phyloP scores from a whole-genome alignment of 2,113 vertebrate species.

The Xiphorhynchus elegans region DNA sequence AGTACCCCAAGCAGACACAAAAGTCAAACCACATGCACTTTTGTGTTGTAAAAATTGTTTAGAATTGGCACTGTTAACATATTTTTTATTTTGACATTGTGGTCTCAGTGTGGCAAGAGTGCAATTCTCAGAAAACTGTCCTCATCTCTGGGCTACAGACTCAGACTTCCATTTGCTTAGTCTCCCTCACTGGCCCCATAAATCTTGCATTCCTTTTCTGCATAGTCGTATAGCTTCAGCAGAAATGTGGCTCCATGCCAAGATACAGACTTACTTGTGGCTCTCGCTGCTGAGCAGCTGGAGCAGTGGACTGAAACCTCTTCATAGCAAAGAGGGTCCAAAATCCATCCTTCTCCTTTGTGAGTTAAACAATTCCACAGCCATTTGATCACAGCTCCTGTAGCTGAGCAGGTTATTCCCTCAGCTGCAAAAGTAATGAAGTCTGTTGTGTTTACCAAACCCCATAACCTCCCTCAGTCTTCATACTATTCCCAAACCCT shows the following conservation, averaged over 20 bases:
- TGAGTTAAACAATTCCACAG: not conserved
- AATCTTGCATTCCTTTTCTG: conserved; percentile 56
- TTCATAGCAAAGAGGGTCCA: not conserved
- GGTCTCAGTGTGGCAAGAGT: not conserved
- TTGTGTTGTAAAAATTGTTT: not conserved
- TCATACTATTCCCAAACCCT: not conserved
- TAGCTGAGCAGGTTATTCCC: not conserved
- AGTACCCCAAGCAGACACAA: not conserved
- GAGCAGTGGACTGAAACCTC: not conserved
- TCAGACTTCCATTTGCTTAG: conserved; percentile 19
- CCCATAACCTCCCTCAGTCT: not conserved
- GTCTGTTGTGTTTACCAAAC: not conserved
- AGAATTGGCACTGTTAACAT: not conserved
- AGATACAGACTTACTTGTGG: not conserved
- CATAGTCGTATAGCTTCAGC: not conserved
- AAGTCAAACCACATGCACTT: not conserved
- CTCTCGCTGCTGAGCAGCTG: not conserved
- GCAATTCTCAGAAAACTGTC: not conserved
- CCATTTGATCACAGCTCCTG: not conserved
- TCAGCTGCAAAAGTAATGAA: not conserved
- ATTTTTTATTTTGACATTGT: not conserved
- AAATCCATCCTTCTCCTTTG: not conserved
- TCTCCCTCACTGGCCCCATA: conserved; percentile 40
- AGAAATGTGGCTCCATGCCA: conserved; percentile 3
- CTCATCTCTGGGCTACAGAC: conserved; percentile 13